These are phyloP conservation scores for Sebastes steindachneri DNA, from an alignment of 2,797 vertebrate species.

Conservation along the genomic window DNA sequence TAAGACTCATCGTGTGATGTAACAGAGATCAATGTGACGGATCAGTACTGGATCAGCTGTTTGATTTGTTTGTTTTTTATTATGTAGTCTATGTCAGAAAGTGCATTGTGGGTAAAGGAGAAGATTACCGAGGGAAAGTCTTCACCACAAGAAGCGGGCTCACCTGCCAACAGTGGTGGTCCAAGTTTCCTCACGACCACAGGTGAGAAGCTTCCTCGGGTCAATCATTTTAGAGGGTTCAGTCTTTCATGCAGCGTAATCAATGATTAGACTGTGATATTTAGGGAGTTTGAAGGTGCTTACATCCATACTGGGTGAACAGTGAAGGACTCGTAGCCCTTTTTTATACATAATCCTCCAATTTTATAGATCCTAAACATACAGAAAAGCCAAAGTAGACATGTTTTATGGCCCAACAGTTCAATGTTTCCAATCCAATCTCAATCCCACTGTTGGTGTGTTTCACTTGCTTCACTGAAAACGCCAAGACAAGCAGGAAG, in stretches of 20 bases:
- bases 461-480: background rate
- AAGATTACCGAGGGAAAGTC: slow-evolving; percentile 88
- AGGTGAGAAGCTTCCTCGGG: slow-evolving; percentile 77
- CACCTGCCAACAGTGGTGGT: slow-evolving; percentile 92
- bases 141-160: slow-evolving; percentile 84
- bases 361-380: background rate
- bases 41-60: background rate
- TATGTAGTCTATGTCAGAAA: slow-evolving; percentile 90
- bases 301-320: background rate
- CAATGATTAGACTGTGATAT: background rate
- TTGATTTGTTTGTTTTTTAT: background rate
- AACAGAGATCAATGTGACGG: background rate
- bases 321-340: background rate
- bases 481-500: background rate
- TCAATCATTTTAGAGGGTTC: background rate
- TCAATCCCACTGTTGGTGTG: background rate
- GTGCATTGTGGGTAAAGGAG: slow-evolving; percentile 89
- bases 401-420: background rate
- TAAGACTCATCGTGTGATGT: slow-evolving; percentile 52
- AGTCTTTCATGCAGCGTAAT: background rate
- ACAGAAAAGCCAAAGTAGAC: background rate
- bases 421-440: background rate
- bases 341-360: background rate
- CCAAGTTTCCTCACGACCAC: slow-evolving; percentile 93
- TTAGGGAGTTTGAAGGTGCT: background rate